Conservation (phyloP, 2,888 invertebrate species). For the Folsomia manolachei region DNA sequence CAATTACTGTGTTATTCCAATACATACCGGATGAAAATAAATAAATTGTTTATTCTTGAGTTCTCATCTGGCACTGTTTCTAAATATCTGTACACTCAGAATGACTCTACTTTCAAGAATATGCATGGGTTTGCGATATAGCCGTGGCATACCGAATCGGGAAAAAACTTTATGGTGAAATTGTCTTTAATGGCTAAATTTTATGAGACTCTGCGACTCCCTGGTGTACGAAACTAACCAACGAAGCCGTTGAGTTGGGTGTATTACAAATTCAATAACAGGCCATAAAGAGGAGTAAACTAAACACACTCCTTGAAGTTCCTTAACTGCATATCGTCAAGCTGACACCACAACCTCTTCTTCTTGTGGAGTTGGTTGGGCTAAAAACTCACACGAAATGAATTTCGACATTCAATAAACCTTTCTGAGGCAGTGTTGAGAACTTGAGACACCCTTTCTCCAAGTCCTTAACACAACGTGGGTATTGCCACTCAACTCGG, state of each 20-base stretch:
- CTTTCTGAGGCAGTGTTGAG: not conserved
- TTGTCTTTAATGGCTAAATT: conserved; percentile 14
- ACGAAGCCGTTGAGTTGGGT: not conserved
- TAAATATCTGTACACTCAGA: too few relatives aligned
- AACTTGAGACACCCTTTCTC: not conserved
- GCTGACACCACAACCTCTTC: not conserved
- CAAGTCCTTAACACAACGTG: too few relatives aligned
- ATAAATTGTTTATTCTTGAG: too few relatives aligned
- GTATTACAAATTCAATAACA: conserved; percentile 14
- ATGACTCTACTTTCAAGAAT: too few relatives aligned
- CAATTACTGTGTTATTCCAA: too few relatives aligned
- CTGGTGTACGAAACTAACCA: not conserved
- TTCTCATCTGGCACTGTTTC: too few relatives aligned
- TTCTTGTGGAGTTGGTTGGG: too few relatives aligned
- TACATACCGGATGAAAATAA: too few relatives aligned
- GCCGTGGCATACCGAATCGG: too few relatives aligned
- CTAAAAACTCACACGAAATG: not conserved
- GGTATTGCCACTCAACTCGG: not conserved
- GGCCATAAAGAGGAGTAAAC: not conserved
- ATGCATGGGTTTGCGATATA: too few relatives aligned
- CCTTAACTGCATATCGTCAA: not conserved
- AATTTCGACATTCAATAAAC: not conserved
- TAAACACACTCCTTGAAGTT: not conserved
- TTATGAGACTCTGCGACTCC: conserved; percentile 13
- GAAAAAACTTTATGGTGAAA: not conserved